Conservation (phyloP, 2,888 invertebrate genomes). For the Caenorhabditis macrosperma region DNA sequence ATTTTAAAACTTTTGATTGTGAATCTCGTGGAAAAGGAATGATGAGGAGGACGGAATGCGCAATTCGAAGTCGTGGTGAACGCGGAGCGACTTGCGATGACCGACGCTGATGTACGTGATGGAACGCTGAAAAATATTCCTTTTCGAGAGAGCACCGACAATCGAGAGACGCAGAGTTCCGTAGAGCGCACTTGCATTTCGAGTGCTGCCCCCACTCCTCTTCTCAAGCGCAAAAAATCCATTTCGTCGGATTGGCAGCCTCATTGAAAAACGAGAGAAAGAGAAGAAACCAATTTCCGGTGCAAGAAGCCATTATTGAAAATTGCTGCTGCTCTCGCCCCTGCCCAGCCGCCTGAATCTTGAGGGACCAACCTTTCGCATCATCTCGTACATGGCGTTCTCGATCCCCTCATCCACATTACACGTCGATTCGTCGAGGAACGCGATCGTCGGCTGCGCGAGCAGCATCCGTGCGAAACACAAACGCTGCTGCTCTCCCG, state of each 20-base stretch:
- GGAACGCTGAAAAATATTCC: constrained; percentile 63
- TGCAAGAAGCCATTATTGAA: constrained; percentile 54
- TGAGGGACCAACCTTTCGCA: constrained; percentile 45
- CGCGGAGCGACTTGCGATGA: constrained; percentile 82
- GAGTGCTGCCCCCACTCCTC: constrained; percentile 1
- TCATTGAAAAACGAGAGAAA: constrained; percentile 9
- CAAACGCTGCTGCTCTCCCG: constrained; percentile 96
- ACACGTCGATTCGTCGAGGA: constrained; percentile 96
- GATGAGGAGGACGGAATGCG: constrained; percentile 49
- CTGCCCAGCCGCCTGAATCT: constrained; percentile 1
- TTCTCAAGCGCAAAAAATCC: constrained; percentile 19
- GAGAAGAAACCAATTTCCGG: constrained; percentile 53
- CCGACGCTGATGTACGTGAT: constrained; percentile 83
- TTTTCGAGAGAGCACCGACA: too few species aligned
- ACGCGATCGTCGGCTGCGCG: constrained; percentile 84
- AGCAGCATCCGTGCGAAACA: constrained; percentile 95
- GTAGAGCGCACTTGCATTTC: too few species aligned
- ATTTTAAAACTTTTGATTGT: constrained; percentile 28
- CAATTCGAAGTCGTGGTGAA: constrained; percentile 82
- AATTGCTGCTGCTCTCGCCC: constrained; percentile 25
- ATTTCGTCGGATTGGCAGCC: constrained; percentile 30
- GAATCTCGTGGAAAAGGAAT: constrained; percentile 49
- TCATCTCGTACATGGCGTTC: constrained; percentile 60
- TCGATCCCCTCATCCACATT: constrained; percentile 82
- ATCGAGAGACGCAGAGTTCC: too few species aligned